Evolutionary conservation across 1,140 invertebrate genomes (phyloP).

Genomic region (Pseudomyrmex sp.): DNA sequence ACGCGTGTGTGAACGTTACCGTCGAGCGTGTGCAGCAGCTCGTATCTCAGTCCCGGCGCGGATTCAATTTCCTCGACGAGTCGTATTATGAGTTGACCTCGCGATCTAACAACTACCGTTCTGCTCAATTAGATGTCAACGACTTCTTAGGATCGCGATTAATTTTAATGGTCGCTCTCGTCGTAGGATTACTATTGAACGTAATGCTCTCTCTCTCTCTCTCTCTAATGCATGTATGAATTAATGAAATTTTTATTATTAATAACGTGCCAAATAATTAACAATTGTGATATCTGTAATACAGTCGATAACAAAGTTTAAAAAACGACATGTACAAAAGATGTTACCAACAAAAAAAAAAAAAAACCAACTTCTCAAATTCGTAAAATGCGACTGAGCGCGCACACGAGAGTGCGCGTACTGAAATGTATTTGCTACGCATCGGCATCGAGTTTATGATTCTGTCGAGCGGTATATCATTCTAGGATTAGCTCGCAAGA

Average conservation of each 20-base stretch:
- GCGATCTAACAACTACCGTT: slow-evolving; percentile 27
- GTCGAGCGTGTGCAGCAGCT: too few species aligned
- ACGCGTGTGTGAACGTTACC: not conserved
- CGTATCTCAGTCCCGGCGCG: slow-evolving; percentile 14
- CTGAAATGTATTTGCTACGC: not conserved
- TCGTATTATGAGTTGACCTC: slow-evolving; percentile 45
- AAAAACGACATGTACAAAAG: not conserved
- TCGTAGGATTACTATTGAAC: slow-evolving; percentile 34
- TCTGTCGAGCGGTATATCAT: not conserved
- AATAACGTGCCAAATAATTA: too few species aligned
- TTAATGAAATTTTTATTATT: slow-evolving; percentile 1
- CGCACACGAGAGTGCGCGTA: too few species aligned
- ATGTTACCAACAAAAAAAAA: not conserved
- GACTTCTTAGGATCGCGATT: slow-evolving; percentile 55
- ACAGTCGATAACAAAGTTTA: not conserved
- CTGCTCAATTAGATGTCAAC: slow-evolving; percentile 59
- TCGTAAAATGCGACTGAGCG: not conserved
- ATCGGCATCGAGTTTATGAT: slow-evolving; percentile 8
- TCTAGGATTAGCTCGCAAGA: slow-evolving; percentile 5
- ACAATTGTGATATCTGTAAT: not conserved
- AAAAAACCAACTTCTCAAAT: not conserved
- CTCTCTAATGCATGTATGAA: not conserved
- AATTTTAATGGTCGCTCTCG: slow-evolving; percentile 36
- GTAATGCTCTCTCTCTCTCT: not conserved
- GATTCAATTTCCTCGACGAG: slow-evolving; percentile 59